These are phyloP conservation scores for Pelobates cultripes DNA, from an alignment of 2,797 vertebrate species.

Conservation along the genomic window DNA sequence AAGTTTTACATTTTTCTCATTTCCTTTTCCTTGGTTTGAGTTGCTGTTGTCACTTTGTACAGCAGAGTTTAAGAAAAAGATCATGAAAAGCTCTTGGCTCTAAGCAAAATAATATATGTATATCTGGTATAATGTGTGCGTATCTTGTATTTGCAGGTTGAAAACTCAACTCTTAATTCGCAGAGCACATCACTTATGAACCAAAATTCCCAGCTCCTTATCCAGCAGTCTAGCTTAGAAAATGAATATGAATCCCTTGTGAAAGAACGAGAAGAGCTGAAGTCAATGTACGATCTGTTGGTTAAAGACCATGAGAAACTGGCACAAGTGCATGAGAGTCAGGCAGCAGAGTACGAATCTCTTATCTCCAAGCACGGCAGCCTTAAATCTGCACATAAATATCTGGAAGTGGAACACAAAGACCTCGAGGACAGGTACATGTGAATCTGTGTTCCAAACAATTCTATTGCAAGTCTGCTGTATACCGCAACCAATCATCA, in stretches of 20 bases:
- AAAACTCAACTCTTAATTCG: constrained; percentile 92
- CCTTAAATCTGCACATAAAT: constrained; percentile 90
- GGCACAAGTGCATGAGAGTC: constrained; percentile 91
- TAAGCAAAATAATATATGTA: not conserved
- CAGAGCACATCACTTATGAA: constrained; percentile 90
- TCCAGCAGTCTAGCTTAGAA: constrained; percentile 89
- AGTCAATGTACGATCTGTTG: constrained; percentile 88
- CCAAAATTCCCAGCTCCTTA: constrained; percentile 93
- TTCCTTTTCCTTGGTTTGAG: too few species aligned
- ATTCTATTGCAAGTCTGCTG: not conserved
- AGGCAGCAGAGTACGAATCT: constrained; percentile 89
- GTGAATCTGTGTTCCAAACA: not conserved
- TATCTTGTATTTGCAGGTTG: constrained; percentile 78
- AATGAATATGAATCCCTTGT: constrained; percentile 84
- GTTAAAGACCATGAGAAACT: constrained; percentile 94
- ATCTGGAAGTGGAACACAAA: constrained; percentile 91
- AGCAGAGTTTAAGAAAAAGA: not conserved
- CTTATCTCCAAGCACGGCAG: constrained; percentile 94
- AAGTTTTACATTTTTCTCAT: too few species aligned
- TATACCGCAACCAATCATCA: too few species aligned
- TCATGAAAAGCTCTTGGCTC: not conserved
- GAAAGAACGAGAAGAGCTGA: constrained; percentile 89
- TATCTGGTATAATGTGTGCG: not conserved
- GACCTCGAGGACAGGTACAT: constrained; percentile 92
- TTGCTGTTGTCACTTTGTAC: not conserved